Evolutionary conservation across 2,888 invertebrate genomes (phyloP), one percentile per base, ranked within the genome.

Genomic region (Mimachlamys varia): DNA sequence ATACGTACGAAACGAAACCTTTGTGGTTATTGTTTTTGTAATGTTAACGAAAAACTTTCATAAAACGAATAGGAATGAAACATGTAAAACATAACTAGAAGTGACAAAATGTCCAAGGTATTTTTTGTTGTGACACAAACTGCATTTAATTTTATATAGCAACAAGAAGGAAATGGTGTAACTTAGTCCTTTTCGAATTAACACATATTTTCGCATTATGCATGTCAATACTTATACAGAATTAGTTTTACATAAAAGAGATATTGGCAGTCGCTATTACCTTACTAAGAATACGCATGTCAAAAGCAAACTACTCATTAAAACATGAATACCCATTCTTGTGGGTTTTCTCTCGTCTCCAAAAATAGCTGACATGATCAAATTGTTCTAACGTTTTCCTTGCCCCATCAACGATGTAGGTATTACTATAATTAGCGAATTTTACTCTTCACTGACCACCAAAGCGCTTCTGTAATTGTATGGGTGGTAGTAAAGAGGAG

Each of bases 381-480:
- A 76, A 76, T 76, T 76, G 27, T 13, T 27, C 76, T 76, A 27
- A 27, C 76, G 27, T 76, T 33, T 33, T 5, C 76, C 76, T 33
- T 33, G 27, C 12, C 76, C 76, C 76, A 76, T 76, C 76, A 33
- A 76, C 15, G 76, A 76, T 76, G 76, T 76, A 76, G 76, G 76
- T 76, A 76, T 27, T 76, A 76, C 76, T 76, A 76, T 76, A 76
- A 76, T 76, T 76, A 76, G 17, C 76, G 76, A 76, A 76, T 76
- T 76, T 76, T 27, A 76, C 76, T 76, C 76, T 76, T 76, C 76
- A 12, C 15, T 76, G 76, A 33, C 33, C 22, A 27, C 27, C 76
- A 76, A 76, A 27, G 76, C 76, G 27, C 27, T 27, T 76, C 33
- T 76, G 76, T 76, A 76, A 76, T 76, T 76, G 76, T 33, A 76